Evolutionary conservation across 92 coral and sea anemone species (phyloP), one percentile per base, ranked within the genome.

Genomic region (Umimayanthus chanpuru): DNA sequence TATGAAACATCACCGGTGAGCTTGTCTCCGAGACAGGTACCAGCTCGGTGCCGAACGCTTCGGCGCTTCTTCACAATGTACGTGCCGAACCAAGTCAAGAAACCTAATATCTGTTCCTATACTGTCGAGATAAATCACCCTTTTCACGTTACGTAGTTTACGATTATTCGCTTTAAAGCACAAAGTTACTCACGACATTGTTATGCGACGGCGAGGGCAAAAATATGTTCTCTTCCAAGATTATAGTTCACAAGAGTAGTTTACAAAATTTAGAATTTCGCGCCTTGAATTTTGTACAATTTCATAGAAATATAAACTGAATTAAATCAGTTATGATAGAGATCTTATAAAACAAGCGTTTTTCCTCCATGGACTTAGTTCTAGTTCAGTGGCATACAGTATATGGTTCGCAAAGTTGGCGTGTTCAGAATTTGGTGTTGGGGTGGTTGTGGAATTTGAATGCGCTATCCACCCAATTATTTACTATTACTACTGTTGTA

Each of bases 101-200:
- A 68, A 18, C 39, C 47, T 25, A 83, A 44, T 83, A 44, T 70
- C 28, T 70, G 77, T 71, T 68, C 64, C 32, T 15, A 47, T 83
- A 82, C 58, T 83, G 70, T 71, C 67, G 65, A 82, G 86, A 70
- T 28, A 83, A 83, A 18, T 26, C 65, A 44, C 3, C 21, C 50
- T 44, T 58, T 43, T 82, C 56, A 67, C 67, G 73, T 32, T 43
- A 67, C 25, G 53, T 49, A 55, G 36, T 20, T 44, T 26, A 25
- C n/a, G 40, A 40, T 68, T 5, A 40, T 28, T 38, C 65, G 30
- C 56, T 70, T 82, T 67, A 82, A 16, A 41, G 11, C 40, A 10
- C 79, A 44, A 66, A 82, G 5, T 82, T 82, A 82, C 86, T 82
- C 86, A 82, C n/a, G n/a, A 28, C 65, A 70, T 21, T 49, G 77